These are phyloP conservation scores for Archivesica marissinica DNA, from an alignment of 1,140 invertebrate species.

Conservation along the genomic window DNA sequence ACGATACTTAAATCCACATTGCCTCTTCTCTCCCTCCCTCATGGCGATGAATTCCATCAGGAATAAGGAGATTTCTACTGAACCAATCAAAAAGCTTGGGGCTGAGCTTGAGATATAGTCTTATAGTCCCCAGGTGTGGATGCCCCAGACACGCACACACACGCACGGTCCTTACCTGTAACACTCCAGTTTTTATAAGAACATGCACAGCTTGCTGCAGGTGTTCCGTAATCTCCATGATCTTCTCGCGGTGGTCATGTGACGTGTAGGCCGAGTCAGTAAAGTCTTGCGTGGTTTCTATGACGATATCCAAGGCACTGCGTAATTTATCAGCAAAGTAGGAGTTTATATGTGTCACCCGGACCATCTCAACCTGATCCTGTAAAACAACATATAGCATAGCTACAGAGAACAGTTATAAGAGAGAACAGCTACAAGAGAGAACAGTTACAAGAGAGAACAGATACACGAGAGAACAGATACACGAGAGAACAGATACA, in stretches of 20 bases:
- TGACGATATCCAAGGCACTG: constrained; percentile 93
- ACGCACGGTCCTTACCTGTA: constrained; percentile 88
- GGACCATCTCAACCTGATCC: constrained; percentile 92
- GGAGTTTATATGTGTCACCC: constrained; percentile 87
- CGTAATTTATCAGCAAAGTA: constrained; percentile 88
- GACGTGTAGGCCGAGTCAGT: constrained; percentile 99
- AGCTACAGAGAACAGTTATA: too few species aligned
- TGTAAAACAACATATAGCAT: constrained; percentile 68
- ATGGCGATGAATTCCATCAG: too few species aligned
- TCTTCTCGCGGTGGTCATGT: constrained; percentile 98
- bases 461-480: too few species aligned
- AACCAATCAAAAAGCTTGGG: too few species aligned
- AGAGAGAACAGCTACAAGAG: too few species aligned
- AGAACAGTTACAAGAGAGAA: too few species aligned
- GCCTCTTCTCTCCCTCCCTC: too few species aligned
- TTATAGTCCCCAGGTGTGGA: too few species aligned
- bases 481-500: too few species aligned
- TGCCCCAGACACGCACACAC: constrained; percentile 20
- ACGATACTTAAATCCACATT: too few species aligned
- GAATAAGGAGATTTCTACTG: too few species aligned
- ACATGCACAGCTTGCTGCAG: constrained; percentile 75
- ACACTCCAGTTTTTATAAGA: constrained; percentile 92
- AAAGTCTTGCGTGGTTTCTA: constrained; percentile 99
- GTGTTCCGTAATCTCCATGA: constrained; percentile 93
- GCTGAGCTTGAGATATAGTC: too few species aligned